Conservation (phyloP, 2,888 invertebrate species). For the Cryptophagus acutangulus region DNA sequence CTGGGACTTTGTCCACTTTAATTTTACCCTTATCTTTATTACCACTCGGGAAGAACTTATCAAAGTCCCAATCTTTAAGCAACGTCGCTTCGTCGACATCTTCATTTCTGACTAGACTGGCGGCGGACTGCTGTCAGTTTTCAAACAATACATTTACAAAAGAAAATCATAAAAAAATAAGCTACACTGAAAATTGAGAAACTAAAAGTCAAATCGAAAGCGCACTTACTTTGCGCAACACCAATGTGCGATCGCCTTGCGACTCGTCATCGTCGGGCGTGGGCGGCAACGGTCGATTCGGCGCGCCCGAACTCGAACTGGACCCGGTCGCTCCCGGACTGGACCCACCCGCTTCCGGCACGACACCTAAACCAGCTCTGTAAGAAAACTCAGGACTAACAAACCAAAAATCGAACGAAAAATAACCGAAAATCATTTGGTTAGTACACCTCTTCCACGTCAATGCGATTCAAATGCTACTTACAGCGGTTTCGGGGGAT, state of each 20-base stretch:
- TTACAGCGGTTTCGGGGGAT: conserved; percentile 95
- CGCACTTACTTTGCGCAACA: conserved; percentile 82
- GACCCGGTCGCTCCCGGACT: conserved; percentile 45
- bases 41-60: conserved; percentile 68
- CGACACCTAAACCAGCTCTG: conserved; percentile 66
- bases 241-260: conserved; percentile 79
- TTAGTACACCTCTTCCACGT: neutral
- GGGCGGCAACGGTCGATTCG: conserved; percentile 89
- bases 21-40: conserved; percentile 7
- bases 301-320: conserved; percentile 59
- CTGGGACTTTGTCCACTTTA: conserved; percentile 28
- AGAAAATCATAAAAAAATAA: neutral
- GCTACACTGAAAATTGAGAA: neutral
- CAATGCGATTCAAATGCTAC: conserved; percentile 45
- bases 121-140: conserved; percentile 48
- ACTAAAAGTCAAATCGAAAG: conserved; percentile 10
- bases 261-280: conserved; percentile 86
- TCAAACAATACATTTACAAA: conserved; percentile 13
- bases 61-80: conserved; percentile 83
- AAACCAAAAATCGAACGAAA: conserved; percentile 28
- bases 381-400: conserved; percentile 80
- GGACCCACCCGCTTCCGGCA: conserved; percentile 53
- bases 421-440: conserved; percentile 15
- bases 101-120: conserved; percentile 40
- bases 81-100: conserved; percentile 70